These are phyloP conservation scores for Coelinius sp. DNA, from an alignment of 2,888 invertebrate genomes.

Conservation along the genomic window DNA sequence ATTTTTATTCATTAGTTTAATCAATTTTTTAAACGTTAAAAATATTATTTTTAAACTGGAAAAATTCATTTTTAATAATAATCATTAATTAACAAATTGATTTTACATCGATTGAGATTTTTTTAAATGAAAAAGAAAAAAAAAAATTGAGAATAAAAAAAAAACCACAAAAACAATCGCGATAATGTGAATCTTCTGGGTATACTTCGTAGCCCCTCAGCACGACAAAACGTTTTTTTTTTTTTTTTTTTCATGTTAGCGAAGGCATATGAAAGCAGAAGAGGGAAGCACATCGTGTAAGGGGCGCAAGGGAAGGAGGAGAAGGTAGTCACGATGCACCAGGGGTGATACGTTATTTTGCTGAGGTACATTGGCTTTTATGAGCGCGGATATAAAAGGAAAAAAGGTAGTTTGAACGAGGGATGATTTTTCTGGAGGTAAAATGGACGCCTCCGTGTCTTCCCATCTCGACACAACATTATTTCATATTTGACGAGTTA, in stretches of 20 bases:
- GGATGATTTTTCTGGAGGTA: conserved; percentile 28
- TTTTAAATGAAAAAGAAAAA: neutral
- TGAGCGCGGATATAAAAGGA: conserved; percentile 28
- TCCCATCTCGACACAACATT: neutral
- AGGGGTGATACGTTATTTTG: conserved; percentile 30
- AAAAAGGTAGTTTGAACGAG: conserved; percentile 37
- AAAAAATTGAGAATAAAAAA: conserved; percentile 8
- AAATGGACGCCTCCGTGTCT: neutral
- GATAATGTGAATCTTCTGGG: conserved; percentile 38
- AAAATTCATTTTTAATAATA: conserved; percentile 5
- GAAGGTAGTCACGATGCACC: conserved; percentile 5
- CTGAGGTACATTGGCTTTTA: conserved; percentile 41
- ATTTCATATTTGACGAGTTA: neutral
- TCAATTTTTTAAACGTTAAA: conserved; percentile 27
- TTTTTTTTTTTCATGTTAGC: conserved; percentile 20
- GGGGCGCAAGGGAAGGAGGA: conserved; percentile 10
- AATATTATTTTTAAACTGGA: neutral
- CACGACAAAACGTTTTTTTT: conserved; percentile 17
- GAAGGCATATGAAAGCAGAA: conserved; percentile 32
- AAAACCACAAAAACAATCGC: conserved; percentile 36
- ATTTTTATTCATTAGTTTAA: conserved; percentile 12
- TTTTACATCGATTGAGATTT: too few relatives aligned
- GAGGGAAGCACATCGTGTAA: conserved; percentile 11
- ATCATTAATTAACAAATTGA: neutral
- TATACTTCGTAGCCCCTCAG: conserved; percentile 15